Evolutionary conservation across 1,140 invertebrate genomes (phyloP), one percentile per base, ranked within the genome.

Genomic region (Harpegnathos saltator): DNA sequence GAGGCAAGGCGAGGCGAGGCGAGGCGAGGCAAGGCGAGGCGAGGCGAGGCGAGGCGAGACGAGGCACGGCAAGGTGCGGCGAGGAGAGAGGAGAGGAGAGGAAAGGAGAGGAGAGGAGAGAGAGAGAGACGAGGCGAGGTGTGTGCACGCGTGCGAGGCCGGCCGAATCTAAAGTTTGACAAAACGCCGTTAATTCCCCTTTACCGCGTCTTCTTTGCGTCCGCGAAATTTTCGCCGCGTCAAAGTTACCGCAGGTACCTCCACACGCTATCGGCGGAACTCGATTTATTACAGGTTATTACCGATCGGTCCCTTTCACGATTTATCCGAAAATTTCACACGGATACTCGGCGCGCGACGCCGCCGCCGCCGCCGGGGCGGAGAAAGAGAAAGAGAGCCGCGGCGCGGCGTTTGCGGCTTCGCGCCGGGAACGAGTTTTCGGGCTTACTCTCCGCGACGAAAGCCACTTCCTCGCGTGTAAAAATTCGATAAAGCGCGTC

Each of bases 261-360:
- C 33, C 71, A 44, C 71, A 44, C n/a, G 58, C 26, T n/a, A 14
- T 44, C 61, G 26, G 1, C 48, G 24, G 19, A 77, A 65, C 62
- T 77, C 62, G 74, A 77, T 77, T 77, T 77, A 77, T 77, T 77
- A 77, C 61, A 52, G 48, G 26, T 77, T 77, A 77, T 66, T 54
- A 62, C 48, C 50, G 74, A 22, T 77, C 62, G 73, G 24, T 44
- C 61, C 44, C 61, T 77, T 77, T 65, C 44, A 66, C 73, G 61
- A 75, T 75, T 66, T 33, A 38, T 15, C n/a, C 61, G 62, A 77
- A 77, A 77, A 77, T 77, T 77, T 77, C 74, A 72, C 58, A 44
- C 77, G 54, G 33, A 69, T 81, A 81, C 33, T 15, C 29, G 29
- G 29, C 29, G 29, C 29, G 29, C 29, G 29, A 33, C 29, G 29